Evolutionary conservation across 2,797 vertebrate genomes (phyloP).

Genomic region (Capromys pilorides): DNA sequence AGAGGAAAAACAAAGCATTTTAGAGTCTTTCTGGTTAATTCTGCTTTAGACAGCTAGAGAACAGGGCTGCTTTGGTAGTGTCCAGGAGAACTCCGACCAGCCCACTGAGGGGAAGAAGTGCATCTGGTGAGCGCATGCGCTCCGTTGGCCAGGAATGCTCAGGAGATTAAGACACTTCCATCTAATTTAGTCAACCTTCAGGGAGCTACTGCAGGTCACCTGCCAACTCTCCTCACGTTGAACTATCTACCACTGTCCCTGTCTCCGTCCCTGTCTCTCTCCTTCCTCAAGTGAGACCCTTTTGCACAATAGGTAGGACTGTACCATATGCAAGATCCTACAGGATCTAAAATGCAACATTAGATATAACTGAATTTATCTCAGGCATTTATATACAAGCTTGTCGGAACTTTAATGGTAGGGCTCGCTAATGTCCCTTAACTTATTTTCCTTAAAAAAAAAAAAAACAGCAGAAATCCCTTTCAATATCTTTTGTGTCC

Average conservation of each 20-base stretch:
- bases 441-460: not conserved
- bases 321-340: not conserved
- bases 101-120: not conserved
- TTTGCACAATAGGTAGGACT: not conserved
- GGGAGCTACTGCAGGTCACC: not conserved
- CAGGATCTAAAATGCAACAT: not conserved
- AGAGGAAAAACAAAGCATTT: not conserved
- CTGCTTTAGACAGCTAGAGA: constrained; percentile 36
- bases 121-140: not conserved
- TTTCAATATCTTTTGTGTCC: not conserved
- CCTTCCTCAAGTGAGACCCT: not conserved
- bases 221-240: not conserved
- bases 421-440: not conserved
- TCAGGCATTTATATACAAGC: not conserved
- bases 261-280: not conserved
- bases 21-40: constrained; percentile 13
- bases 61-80: not conserved
- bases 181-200: not conserved
- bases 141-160: not conserved
- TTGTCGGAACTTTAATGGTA: not conserved
- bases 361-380: not conserved
- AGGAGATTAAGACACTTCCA: not conserved
- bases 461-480: not conserved
- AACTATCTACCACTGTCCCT: not conserved
- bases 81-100: not conserved